phyloP scores from a whole-genome alignment of 1,140 invertebrate genomes.

The Portunus trituberculatus region DNA sequence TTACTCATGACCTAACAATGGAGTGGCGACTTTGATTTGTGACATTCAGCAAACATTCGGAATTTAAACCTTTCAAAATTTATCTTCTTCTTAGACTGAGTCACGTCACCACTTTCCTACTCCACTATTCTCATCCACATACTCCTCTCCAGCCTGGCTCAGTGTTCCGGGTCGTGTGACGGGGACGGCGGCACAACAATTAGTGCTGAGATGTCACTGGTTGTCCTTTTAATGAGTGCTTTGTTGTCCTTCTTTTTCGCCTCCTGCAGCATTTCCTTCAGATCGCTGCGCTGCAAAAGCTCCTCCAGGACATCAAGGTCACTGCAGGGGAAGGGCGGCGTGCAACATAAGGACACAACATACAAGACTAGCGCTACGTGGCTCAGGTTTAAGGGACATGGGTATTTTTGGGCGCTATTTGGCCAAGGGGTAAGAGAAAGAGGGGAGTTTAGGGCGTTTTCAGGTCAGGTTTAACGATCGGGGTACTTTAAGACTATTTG shows the following conservation, averaged over 20 bases:
- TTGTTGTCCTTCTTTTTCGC: background rate
- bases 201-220: slow-evolving; percentile 60
- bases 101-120: too few species aligned
- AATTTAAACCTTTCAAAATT: too few species aligned
- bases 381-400: too few species aligned
- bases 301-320: slow-evolving; percentile 24
- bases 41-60: too few species aligned
- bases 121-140: background rate
- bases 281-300: slow-evolving; percentile 38
- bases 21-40: too few species aligned
- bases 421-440: too few species aligned
- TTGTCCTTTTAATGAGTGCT: slow-evolving; percentile 50
- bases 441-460: too few species aligned
- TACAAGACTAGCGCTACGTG: background rate
- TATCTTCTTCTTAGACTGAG: too few species aligned
- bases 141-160: background rate
- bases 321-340: slow-evolving; percentile 45
- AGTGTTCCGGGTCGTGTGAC: background rate
- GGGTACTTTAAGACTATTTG: too few species aligned
- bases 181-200: background rate
- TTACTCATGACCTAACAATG: too few species aligned
- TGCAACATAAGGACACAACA: slow-evolving; percentile 54
- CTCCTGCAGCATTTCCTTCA: slow-evolving; percentile 45
- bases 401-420: too few species aligned
- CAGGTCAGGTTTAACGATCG: too few species aligned